Evolutionary conservation across 2,888 invertebrate species (phyloP), one percentile per base, ranked within the genome.

Genomic region (Euclidia mi): DNA sequence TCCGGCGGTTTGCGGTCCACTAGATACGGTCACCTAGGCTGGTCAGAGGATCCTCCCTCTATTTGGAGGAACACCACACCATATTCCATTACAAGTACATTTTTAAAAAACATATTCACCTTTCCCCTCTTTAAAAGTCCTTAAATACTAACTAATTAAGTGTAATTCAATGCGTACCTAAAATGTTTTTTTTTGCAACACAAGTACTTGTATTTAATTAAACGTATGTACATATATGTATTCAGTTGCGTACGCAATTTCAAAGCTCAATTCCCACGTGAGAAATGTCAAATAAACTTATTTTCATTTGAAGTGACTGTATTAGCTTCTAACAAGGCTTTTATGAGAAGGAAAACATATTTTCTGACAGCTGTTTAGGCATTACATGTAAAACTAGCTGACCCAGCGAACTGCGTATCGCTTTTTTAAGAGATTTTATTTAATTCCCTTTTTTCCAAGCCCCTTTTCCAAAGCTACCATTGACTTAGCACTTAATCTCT

Each of bases 111-210:
- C 17, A 43, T 25, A 47, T 14, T 6, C 3, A 35, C 49, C 50
- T 56, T 15, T 29, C 42, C 28, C 44, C 60, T 51, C 52, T 41
- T 60, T 45, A 42, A 6, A 7, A 15, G 18, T 3, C 28, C 20
- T 28, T 28, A 57, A 32, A 50, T 49, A 48, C 32, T 58, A n/a
- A 6, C 20, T 7, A 35, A 41, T 41, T 56, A 47, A 43, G 43
- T 37, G 15, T 35, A 11, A 44, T 29, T 6, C 15, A 11, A 58
- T 55, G 55, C 4, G 11, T 29, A 20, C 10, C n/a, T 34, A 20
- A 35, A 35, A 15, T 7, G 7, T 14, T 14, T 35, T 12, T 29
- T n/a, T 7, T 25, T n/a, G n/a, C n/a, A 25, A 25, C 15, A 18
- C 9, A 14, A 17, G 10, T 15, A 28, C 35, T 15, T 2, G 17